Evolutionary conservation across 2,797 vertebrate genomes (phyloP).

Genomic region (Pangasius sanitwongsei): DNA sequence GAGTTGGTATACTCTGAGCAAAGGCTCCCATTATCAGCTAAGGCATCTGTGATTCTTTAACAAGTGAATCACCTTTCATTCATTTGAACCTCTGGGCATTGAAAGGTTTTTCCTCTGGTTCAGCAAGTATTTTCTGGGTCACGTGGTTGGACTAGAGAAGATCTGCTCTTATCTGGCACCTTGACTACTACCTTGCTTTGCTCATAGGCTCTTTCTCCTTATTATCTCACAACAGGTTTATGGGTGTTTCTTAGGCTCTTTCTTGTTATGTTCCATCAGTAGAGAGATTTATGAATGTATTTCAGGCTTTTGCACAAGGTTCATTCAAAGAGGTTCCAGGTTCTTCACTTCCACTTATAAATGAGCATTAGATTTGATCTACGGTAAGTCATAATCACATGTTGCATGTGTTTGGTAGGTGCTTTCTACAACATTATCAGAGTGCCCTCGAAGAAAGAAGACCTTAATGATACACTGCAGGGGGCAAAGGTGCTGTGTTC

Average conservation of each 20-base stretch:
- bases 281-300: not conserved
- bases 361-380: not conserved
- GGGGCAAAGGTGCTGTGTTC: conserved; percentile 87
- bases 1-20: not conserved
- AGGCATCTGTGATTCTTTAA: not conserved
- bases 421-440: conserved; percentile 87
- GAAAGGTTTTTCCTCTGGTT: no score
- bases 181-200: no score
- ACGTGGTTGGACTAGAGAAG: no score
- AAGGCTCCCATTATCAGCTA: not conserved
- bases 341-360: not conserved
- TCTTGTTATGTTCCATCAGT: not conserved
- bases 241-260: not conserved
- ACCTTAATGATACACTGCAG: conserved; percentile 73
- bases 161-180: no score
- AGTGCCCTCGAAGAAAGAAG: conserved; percentile 78
- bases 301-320: not conserved
- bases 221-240: not conserved
- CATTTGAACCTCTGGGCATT: not conserved
- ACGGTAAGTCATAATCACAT: not conserved
- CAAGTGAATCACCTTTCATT: not conserved
- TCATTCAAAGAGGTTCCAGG: no score
- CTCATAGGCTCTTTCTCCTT: no score
- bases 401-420: conserved; percentile 69
- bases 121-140: no score